A percentile compares a stretch with the other conserved stretches of the same genome.
phyloP scores from a whole-genome alignment of 23 tunicate genomes.

The Styela plicata region DNA sequence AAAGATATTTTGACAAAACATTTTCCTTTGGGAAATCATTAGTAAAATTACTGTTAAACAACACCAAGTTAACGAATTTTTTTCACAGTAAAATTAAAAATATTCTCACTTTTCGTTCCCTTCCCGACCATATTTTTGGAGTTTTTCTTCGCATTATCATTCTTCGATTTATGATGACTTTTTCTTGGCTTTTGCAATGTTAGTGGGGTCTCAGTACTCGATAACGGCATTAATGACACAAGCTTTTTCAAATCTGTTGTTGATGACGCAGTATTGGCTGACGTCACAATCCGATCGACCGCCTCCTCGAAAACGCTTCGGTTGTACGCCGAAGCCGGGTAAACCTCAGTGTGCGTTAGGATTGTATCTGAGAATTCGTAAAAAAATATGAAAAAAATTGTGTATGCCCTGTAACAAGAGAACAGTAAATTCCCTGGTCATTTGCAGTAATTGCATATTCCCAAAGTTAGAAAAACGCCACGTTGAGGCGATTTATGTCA shows the following conservation, averaged over 20 bases:
- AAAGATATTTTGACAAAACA: too few relatives aligned
- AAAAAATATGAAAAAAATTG: too few relatives aligned
- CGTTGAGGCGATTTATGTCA: too few relatives aligned
- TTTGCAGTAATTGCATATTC: too few relatives aligned
- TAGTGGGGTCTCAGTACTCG: not conserved
- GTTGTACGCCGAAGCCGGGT: slow-evolving; percentile 6
- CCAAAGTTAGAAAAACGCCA: too few relatives aligned
- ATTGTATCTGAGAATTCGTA: not conserved
- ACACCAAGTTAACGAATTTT: too few relatives aligned
- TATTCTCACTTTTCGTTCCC: not conserved
- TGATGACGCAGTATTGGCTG: not conserved
- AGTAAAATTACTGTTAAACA: too few relatives aligned
- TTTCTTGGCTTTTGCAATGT: not conserved
- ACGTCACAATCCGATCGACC: not conserved
- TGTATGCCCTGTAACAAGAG: too few relatives aligned
- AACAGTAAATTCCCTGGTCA: too few relatives aligned
- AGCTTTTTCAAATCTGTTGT: not conserved
- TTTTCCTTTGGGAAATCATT: too few relatives aligned
- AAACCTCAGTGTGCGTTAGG: slow-evolving; percentile 3
- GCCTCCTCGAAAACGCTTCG: not conserved
- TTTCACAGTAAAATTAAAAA: too few relatives aligned
- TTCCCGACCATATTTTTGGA: not conserved
- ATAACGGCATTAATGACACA: not conserved
- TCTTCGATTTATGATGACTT: not conserved
- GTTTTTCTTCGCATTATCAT: not conserved